Evolutionary conservation across 2,888 invertebrate genomes (phyloP).

Genomic region (Choristoneura rosaceana): DNA sequence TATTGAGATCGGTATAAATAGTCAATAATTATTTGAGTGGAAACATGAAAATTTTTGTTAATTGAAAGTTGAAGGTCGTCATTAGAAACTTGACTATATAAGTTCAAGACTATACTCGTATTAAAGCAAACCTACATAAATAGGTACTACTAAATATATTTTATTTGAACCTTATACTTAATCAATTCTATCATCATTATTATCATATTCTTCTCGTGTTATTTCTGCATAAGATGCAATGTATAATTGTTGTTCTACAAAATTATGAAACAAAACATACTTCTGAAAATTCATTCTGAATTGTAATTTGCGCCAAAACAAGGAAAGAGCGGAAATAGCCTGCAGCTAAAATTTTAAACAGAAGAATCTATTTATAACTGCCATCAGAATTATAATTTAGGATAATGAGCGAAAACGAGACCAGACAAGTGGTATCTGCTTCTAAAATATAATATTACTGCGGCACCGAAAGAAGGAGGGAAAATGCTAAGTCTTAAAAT

Average conservation of each 20-base stretch:
- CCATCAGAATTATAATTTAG: conserved; percentile 2
- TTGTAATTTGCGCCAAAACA: conserved; percentile 1
- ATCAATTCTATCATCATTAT: too few species aligned
- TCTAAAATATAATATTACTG: not conserved
- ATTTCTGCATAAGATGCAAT: not conserved
- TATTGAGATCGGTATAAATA: conserved; percentile 21
- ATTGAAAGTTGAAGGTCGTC: not conserved
- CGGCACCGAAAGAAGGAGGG: not conserved
- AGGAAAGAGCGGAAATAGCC: conserved; percentile 3
- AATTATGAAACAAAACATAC: not conserved
- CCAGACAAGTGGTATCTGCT: conserved; percentile 1
- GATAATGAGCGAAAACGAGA: conserved; percentile 9
- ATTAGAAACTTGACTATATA: not conserved
- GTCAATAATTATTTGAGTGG: not conserved
- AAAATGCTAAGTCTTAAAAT: not conserved
- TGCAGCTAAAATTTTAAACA: not conserved
- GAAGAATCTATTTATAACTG: conserved; percentile 4
- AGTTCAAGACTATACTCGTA: not conserved
- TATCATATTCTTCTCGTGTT: too few species aligned
- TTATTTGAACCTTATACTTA: too few species aligned
- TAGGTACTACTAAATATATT: not conserved
- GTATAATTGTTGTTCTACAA: not conserved
- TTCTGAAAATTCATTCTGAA: not conserved
- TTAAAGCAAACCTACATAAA: not conserved
- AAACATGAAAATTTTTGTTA: not conserved